These are phyloP conservation scores for Hydropotes inermis DNA, from an alignment of 2,113 vertebrate species.

Conservation along the genomic window DNA sequence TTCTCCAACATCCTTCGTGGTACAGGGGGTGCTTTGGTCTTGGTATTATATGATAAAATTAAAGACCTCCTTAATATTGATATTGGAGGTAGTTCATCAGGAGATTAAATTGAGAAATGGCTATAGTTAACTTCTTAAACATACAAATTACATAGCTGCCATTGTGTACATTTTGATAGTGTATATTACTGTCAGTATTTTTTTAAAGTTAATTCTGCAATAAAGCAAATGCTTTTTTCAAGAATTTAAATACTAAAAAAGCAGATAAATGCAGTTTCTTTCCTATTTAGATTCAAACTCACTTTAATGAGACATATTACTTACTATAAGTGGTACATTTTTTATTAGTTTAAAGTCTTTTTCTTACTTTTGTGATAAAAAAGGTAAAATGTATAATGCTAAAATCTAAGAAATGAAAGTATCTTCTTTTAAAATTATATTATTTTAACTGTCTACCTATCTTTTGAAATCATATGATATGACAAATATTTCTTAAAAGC, in stretches of 20 bases:
- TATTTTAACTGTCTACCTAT: conserved; percentile 2
- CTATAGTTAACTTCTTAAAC: conserved; percentile 26
- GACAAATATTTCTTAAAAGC: conserved; percentile 39
- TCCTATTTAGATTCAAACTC: conserved; percentile 29
- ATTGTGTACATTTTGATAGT: conserved; percentile 49
- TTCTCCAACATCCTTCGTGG: conserved; percentile 74
- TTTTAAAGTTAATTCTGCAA: conserved; percentile 39
- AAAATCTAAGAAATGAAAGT: conserved; percentile 36
- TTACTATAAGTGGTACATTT: conserved; percentile 15
- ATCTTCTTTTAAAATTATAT: conserved; percentile 26
- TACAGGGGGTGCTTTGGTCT: conserved; percentile 72
- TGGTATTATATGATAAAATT: conserved; percentile 76
- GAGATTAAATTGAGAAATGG: conserved; percentile 55
- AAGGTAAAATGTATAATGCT: conserved; percentile 55
- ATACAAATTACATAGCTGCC: conserved; percentile 44
- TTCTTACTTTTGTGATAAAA: conserved; percentile 39
- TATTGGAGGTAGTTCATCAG: conserved; percentile 2
- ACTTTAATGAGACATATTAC: conserved; percentile 38
- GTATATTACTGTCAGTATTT: conserved; percentile 47
- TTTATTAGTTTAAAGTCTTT: conserved; percentile 50
- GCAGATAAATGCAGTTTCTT: conserved; percentile 23
- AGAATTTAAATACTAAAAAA: conserved; percentile 42
- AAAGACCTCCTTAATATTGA: conserved; percentile 62
- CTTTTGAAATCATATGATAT: conserved; percentile 48
- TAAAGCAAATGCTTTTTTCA: conserved; percentile 48